These are phyloP conservation scores for Scaptomyza polygonia DNA, from an alignment of 2,888 invertebrate species.

Conservation along the genomic window DNA sequence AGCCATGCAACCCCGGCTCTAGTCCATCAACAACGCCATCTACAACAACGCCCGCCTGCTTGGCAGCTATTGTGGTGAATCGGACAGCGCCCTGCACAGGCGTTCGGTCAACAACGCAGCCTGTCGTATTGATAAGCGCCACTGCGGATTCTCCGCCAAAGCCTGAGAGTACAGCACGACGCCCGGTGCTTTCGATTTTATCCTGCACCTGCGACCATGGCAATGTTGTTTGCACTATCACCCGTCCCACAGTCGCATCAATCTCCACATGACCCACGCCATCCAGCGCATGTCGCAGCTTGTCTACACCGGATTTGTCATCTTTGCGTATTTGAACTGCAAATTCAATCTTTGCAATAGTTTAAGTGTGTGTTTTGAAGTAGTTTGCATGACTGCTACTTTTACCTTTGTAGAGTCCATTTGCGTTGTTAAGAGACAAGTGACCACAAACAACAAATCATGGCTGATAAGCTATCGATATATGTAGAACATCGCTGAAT, in stretches of 20 bases:
- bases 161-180: conserved; percentile 91
- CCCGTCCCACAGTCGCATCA: conserved; percentile 76
- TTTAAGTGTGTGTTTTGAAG: not conserved
- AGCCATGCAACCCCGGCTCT: conserved; percentile 85
- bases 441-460: not conserved
- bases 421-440: conserved; percentile 5
- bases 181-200: conserved; percentile 87
- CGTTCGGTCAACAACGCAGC: conserved; percentile 77
- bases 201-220: conserved; percentile 85
- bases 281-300: conserved; percentile 83
- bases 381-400: not conserved
- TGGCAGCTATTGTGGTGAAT: conserved; percentile 85
- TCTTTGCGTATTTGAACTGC: conserved; percentile 87
- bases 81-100: conserved; percentile 90
- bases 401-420: conserved; percentile 80
- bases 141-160: conserved; percentile 91
- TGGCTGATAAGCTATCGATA: conserved; percentile 12
- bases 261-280: conserved; percentile 82
- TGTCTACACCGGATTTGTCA: conserved; percentile 77
- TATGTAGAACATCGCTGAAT: not conserved
- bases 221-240: conserved; percentile 79
- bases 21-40: conserved; percentile 95
- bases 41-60: conserved; percentile 87
- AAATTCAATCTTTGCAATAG: conserved; percentile 86
- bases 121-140: conserved; percentile 87